phyloP scores from a whole-genome alignment of 1,140 invertebrate genomes.

The Dreissena polymorpha region DNA sequence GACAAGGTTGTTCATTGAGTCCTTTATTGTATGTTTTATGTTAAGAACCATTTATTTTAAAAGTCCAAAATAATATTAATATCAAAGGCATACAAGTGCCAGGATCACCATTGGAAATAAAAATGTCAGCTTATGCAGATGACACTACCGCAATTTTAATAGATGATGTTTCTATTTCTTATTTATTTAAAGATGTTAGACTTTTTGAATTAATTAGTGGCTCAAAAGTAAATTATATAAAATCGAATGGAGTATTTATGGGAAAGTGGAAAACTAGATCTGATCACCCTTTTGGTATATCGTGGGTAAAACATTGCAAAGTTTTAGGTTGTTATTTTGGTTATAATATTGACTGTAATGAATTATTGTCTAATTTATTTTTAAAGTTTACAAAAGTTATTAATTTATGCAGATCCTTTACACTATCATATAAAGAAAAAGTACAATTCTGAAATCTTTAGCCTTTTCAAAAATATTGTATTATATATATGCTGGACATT shows the following conservation, averaged over 20 bases:
- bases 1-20: slow-evolving; percentile 78
- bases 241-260: slow-evolving; percentile 55
- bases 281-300: slow-evolving; percentile 61
- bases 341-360: slow-evolving; percentile 33
- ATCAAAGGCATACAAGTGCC: slow-evolving; percentile 59
- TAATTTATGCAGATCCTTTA: slow-evolving; percentile 33
- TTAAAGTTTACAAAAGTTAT: slow-evolving; percentile 45
- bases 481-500: slow-evolving; percentile 23
- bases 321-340: slow-evolving; percentile 58
- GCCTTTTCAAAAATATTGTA: slow-evolving; percentile 60
- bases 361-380: slow-evolving; percentile 53
- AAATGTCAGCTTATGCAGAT: slow-evolving; percentile 60
- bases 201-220: slow-evolving; percentile 55
- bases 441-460: slow-evolving; percentile 52
- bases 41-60: slow-evolving; percentile 71
- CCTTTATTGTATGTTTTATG: slow-evolving; percentile 78
- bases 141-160: slow-evolving; percentile 54
- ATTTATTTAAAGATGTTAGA: slow-evolving; percentile 35
- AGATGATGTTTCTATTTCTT: slow-evolving; percentile 34
- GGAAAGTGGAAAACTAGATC: slow-evolving; percentile 58
- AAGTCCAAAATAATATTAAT: slow-evolving; percentile 44
- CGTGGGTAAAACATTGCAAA: slow-evolving; percentile 56
- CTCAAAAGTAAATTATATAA: slow-evolving; percentile 57
- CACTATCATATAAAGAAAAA: slow-evolving; percentile 58
- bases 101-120: slow-evolving; percentile 40